Evolutionary conservation across 2,113 vertebrate species (phyloP).

Genomic region (Alces alces): DNA sequence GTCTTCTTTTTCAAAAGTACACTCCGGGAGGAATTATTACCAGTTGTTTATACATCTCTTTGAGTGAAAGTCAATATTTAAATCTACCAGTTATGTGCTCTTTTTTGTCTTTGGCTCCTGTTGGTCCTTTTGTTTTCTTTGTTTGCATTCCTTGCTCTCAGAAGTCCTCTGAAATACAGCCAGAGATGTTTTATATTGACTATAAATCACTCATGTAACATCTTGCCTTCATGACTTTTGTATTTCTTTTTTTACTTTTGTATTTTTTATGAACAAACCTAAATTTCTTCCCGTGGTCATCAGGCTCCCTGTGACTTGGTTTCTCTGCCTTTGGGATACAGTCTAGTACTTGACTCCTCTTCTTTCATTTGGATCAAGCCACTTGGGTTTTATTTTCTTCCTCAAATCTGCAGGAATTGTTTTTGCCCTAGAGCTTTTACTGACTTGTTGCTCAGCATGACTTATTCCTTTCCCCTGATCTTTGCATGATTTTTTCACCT

Average conservation of each 20-base stretch:
- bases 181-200: background rate
- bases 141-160: background rate
- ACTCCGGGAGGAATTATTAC: background rate
- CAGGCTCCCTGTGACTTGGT: background rate
- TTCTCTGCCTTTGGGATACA: background rate
- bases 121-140: background rate
- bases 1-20: background rate
- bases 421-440: background rate
- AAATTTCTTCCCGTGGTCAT: background rate
- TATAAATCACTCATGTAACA: background rate
- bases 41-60: background rate
- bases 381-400: background rate
- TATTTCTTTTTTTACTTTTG: background rate
- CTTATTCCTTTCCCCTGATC: background rate
- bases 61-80: background rate
- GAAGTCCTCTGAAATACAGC: background rate
- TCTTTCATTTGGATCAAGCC: background rate
- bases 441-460: background rate
- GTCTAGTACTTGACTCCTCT: background rate
- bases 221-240: background rate
- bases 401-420: background rate
- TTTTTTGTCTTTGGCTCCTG: background rate
- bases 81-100: background rate
- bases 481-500: background rate
- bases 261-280: background rate